Conservation (phyloP, 2,888 invertebrate genomes). For the Drosophila eohydei region DNA sequence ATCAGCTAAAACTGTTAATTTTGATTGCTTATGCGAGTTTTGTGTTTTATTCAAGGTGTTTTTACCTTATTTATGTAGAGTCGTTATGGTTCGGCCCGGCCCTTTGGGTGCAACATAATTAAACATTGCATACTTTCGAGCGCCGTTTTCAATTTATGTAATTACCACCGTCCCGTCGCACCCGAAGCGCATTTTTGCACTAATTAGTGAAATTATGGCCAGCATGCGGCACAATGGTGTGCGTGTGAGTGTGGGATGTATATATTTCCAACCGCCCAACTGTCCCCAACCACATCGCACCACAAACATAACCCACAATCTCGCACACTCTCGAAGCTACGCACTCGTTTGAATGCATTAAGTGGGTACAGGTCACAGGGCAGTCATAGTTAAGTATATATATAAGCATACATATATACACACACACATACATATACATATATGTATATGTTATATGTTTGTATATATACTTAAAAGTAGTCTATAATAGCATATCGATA, state of each 20-base stretch:
- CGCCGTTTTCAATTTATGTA: slow-evolving; percentile 62
- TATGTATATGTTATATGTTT: not conserved
- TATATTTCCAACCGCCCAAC: no score
- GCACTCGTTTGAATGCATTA: not conserved
- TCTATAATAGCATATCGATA: no score
- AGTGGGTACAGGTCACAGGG: slow-evolving; percentile 23
- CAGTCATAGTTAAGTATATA: not conserved
- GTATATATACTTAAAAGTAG: no score
- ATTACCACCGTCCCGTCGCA: slow-evolving; percentile 46
- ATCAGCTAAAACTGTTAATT: slow-evolving; percentile 31
- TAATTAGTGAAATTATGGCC: slow-evolving; percentile 72
- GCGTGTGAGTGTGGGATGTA: not conserved
- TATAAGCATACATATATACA: not conserved
- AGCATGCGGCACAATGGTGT: slow-evolving; percentile 30
- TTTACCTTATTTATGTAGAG: slow-evolving; percentile 8
- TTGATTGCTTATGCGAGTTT: slow-evolving; percentile 29
- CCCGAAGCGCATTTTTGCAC: slow-evolving; percentile 58
- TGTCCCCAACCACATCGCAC: slow-evolving; percentile 5
- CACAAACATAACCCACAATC: slow-evolving; percentile 4
- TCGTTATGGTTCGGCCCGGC: not conserved
- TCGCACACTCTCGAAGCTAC: slow-evolving; percentile 4
- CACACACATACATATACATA: not conserved
- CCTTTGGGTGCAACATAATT: slow-evolving; percentile 47
- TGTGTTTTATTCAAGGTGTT: slow-evolving; percentile 7
- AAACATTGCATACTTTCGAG: slow-evolving; percentile 67